Evolutionary conservation across 2,113 vertebrate genomes (phyloP), one percentile per base, ranked within the genome.

Genomic region (Brevimyrus niger): DNA sequence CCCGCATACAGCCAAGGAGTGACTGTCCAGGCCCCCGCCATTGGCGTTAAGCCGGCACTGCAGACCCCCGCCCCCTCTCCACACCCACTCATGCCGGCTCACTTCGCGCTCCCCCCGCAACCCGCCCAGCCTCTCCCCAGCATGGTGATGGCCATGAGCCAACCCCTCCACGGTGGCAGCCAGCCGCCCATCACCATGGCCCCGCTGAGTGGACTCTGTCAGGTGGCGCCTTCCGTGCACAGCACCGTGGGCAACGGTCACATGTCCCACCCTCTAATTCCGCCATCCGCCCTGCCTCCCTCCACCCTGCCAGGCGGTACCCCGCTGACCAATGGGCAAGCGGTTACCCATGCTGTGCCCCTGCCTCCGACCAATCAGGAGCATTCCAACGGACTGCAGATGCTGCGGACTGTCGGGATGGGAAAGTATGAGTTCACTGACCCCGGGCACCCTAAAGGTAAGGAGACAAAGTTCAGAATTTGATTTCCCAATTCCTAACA

Each of bases 21-120:
- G 93, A 98, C 96, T 5, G 97, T 97, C 88, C 98, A 98, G 95
- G 98, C 97, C 2, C 98, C 98, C 0, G 94, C 99, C 93, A 97
- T 99, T 3, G 98, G 98, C 1, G 97, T 98, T 89, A 98, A 98
- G 0, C 97, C 97, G 1, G 96, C 98, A 88, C 96, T 98, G 87
- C 97, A 97, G 92, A 95, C 97, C 0, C 96, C 97, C 0, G 93
- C 97, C 91, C 96, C 95, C 90, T 97, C 96, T 11, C 98, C 98
- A 90, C 97, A 98, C 93, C 97, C 98, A 0, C 96, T 99, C 93
- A 97, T 99, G 97, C 97, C 97, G 0, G 96, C 97, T 89, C 98
- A 99, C 95, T 99, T 98, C 95, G 97, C 98, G 93, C 96, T 99
- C 92, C 97, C 97, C 27, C 94, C 95, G 0, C 96, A 97, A 89